These are phyloP conservation scores for Ctenodactylus gundi DNA, from an alignment of 2,113 vertebrate genomes.

Conservation along the genomic window DNA sequence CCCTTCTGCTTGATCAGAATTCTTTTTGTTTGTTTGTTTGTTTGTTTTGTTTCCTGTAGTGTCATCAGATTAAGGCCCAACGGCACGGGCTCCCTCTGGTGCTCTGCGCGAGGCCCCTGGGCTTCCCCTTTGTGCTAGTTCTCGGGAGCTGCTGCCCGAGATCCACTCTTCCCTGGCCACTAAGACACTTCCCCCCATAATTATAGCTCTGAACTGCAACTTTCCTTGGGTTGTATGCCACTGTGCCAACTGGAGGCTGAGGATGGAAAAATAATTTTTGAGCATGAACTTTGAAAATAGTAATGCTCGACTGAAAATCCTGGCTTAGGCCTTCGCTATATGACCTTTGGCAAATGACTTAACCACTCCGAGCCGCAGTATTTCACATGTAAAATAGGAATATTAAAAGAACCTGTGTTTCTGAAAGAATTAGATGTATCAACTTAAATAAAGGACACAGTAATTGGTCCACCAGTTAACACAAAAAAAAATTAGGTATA, in stretches of 20 bases:
- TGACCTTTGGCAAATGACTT: not conserved
- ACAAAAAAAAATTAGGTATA: not conserved
- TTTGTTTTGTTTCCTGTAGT: not conserved
- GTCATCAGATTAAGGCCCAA: conserved; percentile 26
- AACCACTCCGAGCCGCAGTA: not conserved
- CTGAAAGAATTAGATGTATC: not conserved
- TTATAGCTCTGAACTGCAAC: not conserved
- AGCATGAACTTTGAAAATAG: not conserved
- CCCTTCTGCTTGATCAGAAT: not conserved
- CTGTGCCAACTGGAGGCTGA: not conserved
- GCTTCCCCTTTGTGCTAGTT: not conserved
- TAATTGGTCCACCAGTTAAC: not conserved
- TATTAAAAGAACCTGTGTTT: not conserved
- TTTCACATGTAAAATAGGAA: not conserved
- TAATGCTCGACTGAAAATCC: not conserved
- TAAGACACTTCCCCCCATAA: not conserved
- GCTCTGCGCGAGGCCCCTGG: not conserved
- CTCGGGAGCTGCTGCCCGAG: not conserved
- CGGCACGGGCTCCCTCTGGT: not conserved
- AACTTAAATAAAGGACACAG: not conserved
- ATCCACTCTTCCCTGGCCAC: not conserved
- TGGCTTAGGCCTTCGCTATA: not conserved
- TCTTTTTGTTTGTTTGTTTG: not conserved
- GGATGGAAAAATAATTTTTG: not conserved
- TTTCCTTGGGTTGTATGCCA: not conserved